These are phyloP conservation scores for Periophthalmus modestus DNA, from an alignment of 2,113 vertebrate genomes.

Conservation along the genomic window DNA sequence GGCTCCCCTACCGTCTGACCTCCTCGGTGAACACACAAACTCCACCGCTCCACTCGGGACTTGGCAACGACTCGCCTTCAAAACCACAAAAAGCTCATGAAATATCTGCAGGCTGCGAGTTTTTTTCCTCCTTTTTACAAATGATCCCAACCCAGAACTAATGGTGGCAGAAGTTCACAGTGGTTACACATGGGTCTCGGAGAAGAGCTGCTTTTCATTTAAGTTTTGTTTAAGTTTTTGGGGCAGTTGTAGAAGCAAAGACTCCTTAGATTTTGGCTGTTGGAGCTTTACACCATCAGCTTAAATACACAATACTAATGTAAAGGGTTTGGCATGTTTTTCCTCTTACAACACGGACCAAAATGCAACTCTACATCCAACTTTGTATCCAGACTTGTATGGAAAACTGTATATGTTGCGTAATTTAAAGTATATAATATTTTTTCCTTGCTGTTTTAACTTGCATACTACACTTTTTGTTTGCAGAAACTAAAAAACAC, in stretches of 20 bases:
- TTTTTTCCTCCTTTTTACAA: not conserved
- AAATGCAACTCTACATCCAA: too few relatives aligned
- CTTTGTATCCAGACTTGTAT: too few relatives aligned
- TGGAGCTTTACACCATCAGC: not conserved
- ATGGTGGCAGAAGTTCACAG: conserved; percentile 13
- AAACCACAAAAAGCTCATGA: conserved; percentile 13
- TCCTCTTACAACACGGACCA: not conserved
- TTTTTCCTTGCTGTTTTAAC: too few relatives aligned
- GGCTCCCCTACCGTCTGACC: conserved; percentile 60
- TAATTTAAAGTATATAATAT: too few relatives aligned
- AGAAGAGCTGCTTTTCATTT: conserved; percentile 10
- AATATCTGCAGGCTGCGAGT: conserved; percentile 6
- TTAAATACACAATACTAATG: not conserved
- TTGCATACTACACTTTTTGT: too few relatives aligned
- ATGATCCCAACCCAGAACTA: conserved; percentile 11
- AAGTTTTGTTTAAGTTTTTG: conserved; percentile 1
- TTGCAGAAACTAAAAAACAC: too few relatives aligned
- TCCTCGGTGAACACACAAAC: conserved; percentile 35
- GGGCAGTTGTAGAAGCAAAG: not conserved
- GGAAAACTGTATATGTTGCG: too few relatives aligned
- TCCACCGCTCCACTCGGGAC: conserved; percentile 9
- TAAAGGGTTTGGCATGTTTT: not conserved
- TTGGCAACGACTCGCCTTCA: not conserved
- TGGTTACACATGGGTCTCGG: conserved; percentile 1
- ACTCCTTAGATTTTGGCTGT: not conserved